Percentiles rank a stretch among this genome's conserved stretches.
These are phyloP conservation scores for Trachelus stipa DNA, from an alignment of 2,888 invertebrate genomes.

Conservation along the genomic window DNA sequence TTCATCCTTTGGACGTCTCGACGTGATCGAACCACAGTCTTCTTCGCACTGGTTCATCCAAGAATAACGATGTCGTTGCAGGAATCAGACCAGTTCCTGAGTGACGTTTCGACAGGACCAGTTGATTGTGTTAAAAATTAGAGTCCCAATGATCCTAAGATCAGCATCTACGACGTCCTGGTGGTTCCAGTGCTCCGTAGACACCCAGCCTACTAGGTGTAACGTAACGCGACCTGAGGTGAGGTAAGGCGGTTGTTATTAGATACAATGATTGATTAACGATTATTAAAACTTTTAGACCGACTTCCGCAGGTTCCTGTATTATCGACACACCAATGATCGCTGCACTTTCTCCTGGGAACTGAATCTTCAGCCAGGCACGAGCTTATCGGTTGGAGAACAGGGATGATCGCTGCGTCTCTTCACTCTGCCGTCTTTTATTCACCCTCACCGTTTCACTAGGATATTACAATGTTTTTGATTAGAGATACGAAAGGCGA, in stretches of 20 bases:
- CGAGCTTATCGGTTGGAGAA: neutral
- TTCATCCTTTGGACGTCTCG: neutral
- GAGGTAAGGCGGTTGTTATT: neutral
- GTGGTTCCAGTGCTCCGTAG: neutral
- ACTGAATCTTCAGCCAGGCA: neutral
- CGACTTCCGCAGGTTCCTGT: neutral
- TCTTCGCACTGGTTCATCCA: neutral
- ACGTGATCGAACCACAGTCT: neutral
- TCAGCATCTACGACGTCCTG: neutral
- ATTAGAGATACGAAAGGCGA: neutral
- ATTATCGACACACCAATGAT: neutral
- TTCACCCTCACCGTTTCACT: neutral
- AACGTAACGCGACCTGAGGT: neutral
- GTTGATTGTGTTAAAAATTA: neutral
- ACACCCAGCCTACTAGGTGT: neutral
- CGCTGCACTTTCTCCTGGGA: neutral
- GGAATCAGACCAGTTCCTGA: neutral
- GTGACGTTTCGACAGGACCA: neutral
- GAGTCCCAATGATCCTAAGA: neutral
- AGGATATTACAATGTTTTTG: neutral
- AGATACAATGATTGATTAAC: neutral
- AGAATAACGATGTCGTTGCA: neutral
- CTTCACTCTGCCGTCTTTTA: neutral
- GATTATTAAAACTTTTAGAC: neutral
- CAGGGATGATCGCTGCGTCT: neutral